Evolutionary conservation across 2,888 invertebrate species (phyloP).

Genomic region (Thereva unica): DNA sequence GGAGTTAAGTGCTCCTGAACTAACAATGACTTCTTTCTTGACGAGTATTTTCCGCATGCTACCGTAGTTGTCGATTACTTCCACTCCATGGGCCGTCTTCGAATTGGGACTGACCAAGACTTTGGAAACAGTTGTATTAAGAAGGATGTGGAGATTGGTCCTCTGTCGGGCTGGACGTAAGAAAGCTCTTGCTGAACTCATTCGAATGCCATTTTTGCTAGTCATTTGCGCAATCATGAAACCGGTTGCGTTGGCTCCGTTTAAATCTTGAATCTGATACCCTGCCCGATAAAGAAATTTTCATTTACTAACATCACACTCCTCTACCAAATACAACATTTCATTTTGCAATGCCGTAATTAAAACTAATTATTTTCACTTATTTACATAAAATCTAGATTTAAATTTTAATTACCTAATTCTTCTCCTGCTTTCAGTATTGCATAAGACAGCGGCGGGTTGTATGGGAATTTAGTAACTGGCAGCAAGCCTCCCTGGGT

Average conservation of each 20-base stretch:
- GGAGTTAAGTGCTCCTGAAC: slow-evolving; percentile 87
- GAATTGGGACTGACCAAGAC: slow-evolving; percentile 76
- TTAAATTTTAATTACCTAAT: slow-evolving; percentile 61
- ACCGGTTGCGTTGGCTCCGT: slow-evolving; percentile 79
- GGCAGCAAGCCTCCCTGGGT: slow-evolving; percentile 76
- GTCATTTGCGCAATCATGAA: slow-evolving; percentile 89
- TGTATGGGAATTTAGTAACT: slow-evolving; percentile 82
- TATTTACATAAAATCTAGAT: neutral
- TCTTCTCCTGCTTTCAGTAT: slow-evolving; percentile 79
- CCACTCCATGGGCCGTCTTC: slow-evolving; percentile 77
- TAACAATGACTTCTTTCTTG: slow-evolving; percentile 77
- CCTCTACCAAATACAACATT: no score
- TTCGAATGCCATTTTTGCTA: slow-evolving; percentile 80
- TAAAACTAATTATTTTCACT: no score
- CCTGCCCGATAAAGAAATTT: slow-evolving; percentile 59
- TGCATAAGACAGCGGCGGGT: slow-evolving; percentile 78
- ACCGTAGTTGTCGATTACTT: slow-evolving; percentile 60
- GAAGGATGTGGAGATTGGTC: slow-evolving; percentile 78
- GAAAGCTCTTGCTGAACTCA: slow-evolving; percentile 81
- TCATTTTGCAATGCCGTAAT: no score
- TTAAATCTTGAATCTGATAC: slow-evolving; percentile 76
- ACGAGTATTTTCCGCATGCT: slow-evolving; percentile 68
- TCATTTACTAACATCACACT: neutral
- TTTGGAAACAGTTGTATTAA: slow-evolving; percentile 79
- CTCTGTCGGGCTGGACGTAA: slow-evolving; percentile 76